These are phyloP conservation scores for Sus cebifrons DNA, from an alignment of 2,797 vertebrate genomes.

Conservation along the genomic window DNA sequence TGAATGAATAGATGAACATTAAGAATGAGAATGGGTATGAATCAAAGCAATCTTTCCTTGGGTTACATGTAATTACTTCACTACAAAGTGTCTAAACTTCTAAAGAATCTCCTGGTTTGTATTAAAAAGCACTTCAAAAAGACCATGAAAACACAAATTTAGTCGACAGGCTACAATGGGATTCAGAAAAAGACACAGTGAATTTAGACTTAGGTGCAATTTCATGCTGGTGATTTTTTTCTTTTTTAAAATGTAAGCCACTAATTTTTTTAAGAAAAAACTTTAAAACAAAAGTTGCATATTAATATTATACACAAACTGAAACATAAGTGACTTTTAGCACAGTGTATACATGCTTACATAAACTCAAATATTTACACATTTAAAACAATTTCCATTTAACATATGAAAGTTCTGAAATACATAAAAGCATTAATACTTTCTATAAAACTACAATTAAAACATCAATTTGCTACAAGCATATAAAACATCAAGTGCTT, in stretches of 20 bases:
- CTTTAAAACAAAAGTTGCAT: constrained; percentile 88
- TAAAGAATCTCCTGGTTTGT: constrained; percentile 49
- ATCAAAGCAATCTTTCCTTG: constrained; percentile 13
- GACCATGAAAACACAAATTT: constrained; percentile 76
- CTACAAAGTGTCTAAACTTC: constrained; percentile 8
- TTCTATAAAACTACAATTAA: constrained; percentile 89
- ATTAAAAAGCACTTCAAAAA: constrained; percentile 71
- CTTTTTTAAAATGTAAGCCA: constrained; percentile 86
- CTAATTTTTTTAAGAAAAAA: constrained; percentile 86
- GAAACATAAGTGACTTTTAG: constrained; percentile 88
- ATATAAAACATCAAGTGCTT: constrained; percentile 89
- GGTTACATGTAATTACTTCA: constrained; percentile 29
- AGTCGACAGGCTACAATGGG: constrained; percentile 74
- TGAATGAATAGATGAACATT: neutral
- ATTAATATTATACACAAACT: constrained; percentile 88
- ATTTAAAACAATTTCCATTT: constrained; percentile 89
- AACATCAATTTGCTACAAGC: constrained; percentile 89
- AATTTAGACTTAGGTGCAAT: constrained; percentile 89
- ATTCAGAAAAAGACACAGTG: constrained; percentile 87
- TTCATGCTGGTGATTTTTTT: constrained; percentile 91
- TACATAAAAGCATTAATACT: constrained; percentile 87
- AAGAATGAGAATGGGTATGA: neutral
- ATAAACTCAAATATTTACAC: constrained; percentile 89
- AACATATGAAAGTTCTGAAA: constrained; percentile 88
- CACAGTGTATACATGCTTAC: constrained; percentile 90